Percentiles rank a stretch among this genome's conserved stretches.
Evolutionary conservation across 2,113 vertebrate genomes (phyloP).

Genomic region (Elephas maximus): DNA sequence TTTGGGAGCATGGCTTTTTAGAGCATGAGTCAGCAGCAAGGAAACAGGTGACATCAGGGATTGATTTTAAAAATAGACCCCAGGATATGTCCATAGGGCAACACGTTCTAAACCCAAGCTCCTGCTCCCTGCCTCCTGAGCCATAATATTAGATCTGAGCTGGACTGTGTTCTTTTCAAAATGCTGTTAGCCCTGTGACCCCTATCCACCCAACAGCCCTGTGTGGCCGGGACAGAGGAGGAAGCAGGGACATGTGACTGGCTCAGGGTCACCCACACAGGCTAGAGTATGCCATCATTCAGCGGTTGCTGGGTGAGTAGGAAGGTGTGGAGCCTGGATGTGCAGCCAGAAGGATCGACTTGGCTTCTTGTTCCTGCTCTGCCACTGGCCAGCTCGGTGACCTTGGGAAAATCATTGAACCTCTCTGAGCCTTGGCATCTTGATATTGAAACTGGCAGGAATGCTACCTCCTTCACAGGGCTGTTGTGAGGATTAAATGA

Average conservation of each 20-base stretch:
- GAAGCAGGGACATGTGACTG: not conserved
- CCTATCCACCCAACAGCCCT: not conserved
- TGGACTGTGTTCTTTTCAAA: constrained; percentile 43
- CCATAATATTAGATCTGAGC: not conserved
- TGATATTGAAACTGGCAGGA: not conserved
- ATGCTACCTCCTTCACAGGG: not conserved
- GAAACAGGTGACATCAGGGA: constrained; percentile 40
- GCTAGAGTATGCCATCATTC: fast-evolving
- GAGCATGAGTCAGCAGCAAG: not conserved
- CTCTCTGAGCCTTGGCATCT: constrained; percentile 6
- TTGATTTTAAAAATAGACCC: constrained; percentile 66
- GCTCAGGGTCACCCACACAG: not conserved
- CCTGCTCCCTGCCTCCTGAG: not conserved
- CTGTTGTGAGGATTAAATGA: not conserved
- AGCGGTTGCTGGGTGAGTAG: not conserved
- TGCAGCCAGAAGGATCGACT: not conserved
- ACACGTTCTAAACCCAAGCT: not conserved
- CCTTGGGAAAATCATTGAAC: not conserved
- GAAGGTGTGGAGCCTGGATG: not conserved
- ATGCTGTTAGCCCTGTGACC: not conserved
- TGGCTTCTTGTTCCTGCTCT: not conserved
- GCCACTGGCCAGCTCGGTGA: not conserved
- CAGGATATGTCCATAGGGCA: constrained; percentile 12
- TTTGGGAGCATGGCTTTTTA: not conserved
- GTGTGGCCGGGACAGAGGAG: not conserved